phyloP scores from a whole-genome alignment of 2,797 vertebrate genomes.

The Glossophaga mutica region DNA sequence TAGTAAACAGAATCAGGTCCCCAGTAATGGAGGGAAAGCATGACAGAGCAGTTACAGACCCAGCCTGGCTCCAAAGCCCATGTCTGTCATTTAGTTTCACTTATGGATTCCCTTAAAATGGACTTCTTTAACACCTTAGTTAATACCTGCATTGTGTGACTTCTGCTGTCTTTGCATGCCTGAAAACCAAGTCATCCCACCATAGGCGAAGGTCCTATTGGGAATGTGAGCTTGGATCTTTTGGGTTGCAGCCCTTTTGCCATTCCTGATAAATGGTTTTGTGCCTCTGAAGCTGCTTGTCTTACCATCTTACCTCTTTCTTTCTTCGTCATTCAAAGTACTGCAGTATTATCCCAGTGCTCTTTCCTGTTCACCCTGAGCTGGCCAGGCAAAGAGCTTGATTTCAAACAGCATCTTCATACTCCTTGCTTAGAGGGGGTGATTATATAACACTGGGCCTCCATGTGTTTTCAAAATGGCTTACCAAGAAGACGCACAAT shows the following conservation, averaged over 20 bases:
- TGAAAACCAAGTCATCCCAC: not conserved
- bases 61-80: not conserved
- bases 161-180: not conserved
- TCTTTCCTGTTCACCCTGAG: not conserved
- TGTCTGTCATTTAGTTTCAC: not conserved
- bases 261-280: not conserved
- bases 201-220: not conserved
- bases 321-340: not conserved
- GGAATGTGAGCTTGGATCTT: not conserved
- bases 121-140: not conserved
- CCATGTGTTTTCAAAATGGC: slow-evolving; percentile 20
- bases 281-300: not conserved
- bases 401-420: slow-evolving; percentile 22
- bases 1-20: not conserved
- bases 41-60: not conserved
- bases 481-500: not conserved
- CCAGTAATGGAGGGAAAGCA: not conserved
- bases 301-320: not conserved
- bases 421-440: not conserved
- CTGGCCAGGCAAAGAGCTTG: not conserved
- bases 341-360: not conserved
- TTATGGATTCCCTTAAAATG: not conserved
- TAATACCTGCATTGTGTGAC: not conserved
- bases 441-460: not conserved
- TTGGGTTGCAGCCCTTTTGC: not conserved